Evolutionary conservation across 2,888 invertebrate genomes (phyloP).

Genomic region (Enchytraeus crypticus): DNA sequence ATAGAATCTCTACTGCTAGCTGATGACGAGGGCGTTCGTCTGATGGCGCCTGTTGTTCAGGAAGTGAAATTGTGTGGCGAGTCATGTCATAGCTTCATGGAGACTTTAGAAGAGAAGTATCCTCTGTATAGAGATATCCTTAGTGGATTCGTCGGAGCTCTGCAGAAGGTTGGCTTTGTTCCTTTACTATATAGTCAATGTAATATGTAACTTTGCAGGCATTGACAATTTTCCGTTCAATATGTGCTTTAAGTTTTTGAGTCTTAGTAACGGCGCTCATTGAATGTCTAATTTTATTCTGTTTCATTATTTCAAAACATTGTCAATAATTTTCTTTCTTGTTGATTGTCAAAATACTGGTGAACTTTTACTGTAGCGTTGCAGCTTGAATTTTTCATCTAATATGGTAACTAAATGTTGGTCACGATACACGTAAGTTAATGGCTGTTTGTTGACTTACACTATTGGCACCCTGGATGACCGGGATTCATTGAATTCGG

Average conservation of each 20-base stretch:
- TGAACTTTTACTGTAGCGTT: too few species aligned
- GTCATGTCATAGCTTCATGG: neutral
- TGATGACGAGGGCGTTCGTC: neutral
- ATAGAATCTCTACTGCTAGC: too few species aligned
- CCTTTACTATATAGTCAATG: too few species aligned
- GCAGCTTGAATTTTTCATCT: too few species aligned
- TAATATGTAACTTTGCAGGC: neutral
- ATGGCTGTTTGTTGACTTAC: too few species aligned
- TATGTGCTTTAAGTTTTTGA: neutral
- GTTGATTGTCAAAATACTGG: too few species aligned
- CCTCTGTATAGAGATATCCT: slow-evolving; percentile 70
- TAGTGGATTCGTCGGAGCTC: slow-evolving; percentile 61
- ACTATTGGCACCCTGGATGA: too few species aligned
- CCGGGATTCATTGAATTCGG: too few species aligned
- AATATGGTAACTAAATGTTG: too few species aligned
- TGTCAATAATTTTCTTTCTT: too few species aligned
- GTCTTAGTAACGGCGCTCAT: neutral
- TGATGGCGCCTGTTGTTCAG: neutral
- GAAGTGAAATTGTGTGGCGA: neutral
- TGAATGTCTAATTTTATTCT: neutral
- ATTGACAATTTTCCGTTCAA: neutral
- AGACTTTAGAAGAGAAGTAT: slow-evolving; percentile 30
- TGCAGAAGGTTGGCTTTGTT: slow-evolving; percentile 56
- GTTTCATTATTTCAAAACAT: too few species aligned
- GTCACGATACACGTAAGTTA: too few species aligned